Base-by-base conservation (phyloP, 2,797 vertebrate genomes). In the Pantherophis vulpinus region DNA sequence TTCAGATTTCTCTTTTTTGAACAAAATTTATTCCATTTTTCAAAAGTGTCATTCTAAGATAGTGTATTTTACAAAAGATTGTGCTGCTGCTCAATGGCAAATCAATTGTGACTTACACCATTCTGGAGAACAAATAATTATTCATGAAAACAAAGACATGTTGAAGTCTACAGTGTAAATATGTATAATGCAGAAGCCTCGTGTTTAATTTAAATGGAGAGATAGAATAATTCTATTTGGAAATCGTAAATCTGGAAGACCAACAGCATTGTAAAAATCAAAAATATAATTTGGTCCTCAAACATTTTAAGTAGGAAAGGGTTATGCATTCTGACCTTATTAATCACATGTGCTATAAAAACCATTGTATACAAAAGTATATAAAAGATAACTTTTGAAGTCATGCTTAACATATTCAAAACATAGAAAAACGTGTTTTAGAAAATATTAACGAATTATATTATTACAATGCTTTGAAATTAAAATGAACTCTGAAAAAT, bases 341-440 rank as follows among this genome's bases (percentile, higher is more conserved):
- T 97, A 90, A 92, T 95, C 93, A 93, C 94, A 42, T 42, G 94
- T 95, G 96, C 92, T 97, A 97, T 95, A 98, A 98, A 83, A 98
- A 96, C 97, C 97, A 97, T 97, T 98, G 92, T 95, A 96, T 98
- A 98, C 97, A 97, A 97, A 97, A 97, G 98, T 98, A 97, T 98
- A 98, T 98, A 98, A 98, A 98, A 98, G 86, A 98, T 98, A 98
- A 98, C 98, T 98, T 98, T 97, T 98, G 98, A 98, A 98, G 98
- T 98, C 98, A 97, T 97, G 94, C 93, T 95, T 95, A 96, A 97
- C 97, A 98, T 96, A 95, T 63, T 0, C 47, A 94, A 95, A 97
- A 97, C 93, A 97, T 98, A 97, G 97, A 98, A 98, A 98, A 96
- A 97, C 4, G 74, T 88, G 63, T 91, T 91, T 89, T 86, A 89